Base-by-base conservation (phyloP, 1,140 invertebrate species). In the Grapholita molesta region DNA sequence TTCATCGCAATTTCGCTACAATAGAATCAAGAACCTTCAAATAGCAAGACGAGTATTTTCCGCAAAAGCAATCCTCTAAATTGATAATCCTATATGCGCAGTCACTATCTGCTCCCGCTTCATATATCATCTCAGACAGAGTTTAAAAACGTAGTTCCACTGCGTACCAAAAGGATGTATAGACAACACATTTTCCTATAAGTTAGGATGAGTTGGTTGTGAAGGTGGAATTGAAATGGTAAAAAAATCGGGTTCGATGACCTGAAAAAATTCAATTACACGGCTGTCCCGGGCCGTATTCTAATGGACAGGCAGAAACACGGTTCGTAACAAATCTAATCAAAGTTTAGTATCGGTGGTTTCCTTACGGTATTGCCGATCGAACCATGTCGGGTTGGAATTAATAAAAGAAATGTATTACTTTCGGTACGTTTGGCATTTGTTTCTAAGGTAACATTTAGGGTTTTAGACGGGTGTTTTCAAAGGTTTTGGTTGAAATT, bases 211-310 rank as follows among this genome's bases (percentile, higher is more conserved):
- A 9, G 0, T 64, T 64, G 55, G 23, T 28, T 25, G 3, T 21
- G 11, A 11, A 12, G 55, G 5, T 25, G 0, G 28, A 23, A 42
- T 65, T 25, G 64, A 9, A 42, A 65, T 23, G 18, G 64, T 38
- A 65, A 65, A 67, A n/a, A 67, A 67, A n/a, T 28, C 35, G 18
- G 24, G 66, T 53, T 42, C 67, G 28, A 38, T 69, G 67, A 64
- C 53, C 53, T 64, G 67, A 35, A 69, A 38, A 64, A 69, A 69
- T 69, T 69, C 67, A 69, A 69, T 69, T 69, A 67, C 33, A 42
- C 33, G 23, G 48, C 11, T 53, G 33, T 64, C 67, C 30, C 23
- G 48, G n/a, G 25, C 42, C 38, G 67, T 55, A 69, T 69, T 69
- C 67, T 69, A 64, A 64, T 69, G 67, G 53, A 55, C 53, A 38